phyloP scores from a whole-genome alignment of 2,888 invertebrate species.

The Drosophila kambysellisi region DNA sequence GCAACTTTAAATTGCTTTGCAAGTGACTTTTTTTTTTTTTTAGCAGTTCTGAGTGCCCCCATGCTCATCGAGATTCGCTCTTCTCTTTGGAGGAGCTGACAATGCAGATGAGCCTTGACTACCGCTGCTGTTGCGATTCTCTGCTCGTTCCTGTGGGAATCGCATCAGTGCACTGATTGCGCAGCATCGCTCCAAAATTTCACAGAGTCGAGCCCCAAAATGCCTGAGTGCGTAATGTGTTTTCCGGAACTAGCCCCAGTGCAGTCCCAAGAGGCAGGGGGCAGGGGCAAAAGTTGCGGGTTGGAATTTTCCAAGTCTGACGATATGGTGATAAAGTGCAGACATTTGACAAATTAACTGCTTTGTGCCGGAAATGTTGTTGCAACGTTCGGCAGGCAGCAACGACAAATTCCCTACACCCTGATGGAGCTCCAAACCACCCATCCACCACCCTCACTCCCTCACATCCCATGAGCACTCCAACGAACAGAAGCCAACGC shows the following conservation, averaged over 20 bases:
- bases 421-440: neutral
- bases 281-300: neutral
- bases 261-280: conserved; percentile 7
- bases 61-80: neutral
- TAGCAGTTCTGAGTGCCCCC: conserved; percentile 42
- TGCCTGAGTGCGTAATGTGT: conserved; percentile 80
- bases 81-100: conserved; percentile 38
- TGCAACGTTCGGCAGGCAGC: conserved; percentile 61
- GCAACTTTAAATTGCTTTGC: conserved; percentile 79
- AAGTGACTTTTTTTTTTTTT: conserved; percentile 62
- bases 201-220: conserved; percentile 70
- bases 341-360: conserved; percentile 82
- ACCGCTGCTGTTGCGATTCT: conserved; percentile 17
- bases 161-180: conserved; percentile 78
- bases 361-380: conserved; percentile 77
- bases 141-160: conserved; percentile 68
- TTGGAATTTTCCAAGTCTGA: conserved; percentile 38
- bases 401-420: conserved; percentile 12
- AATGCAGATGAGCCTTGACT: conserved; percentile 70
- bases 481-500: conserved; percentile 32
- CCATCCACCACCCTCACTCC: neutral
- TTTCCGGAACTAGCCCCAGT: conserved; percentile 53
- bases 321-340: conserved; percentile 81
- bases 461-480: neutral
- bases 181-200: conserved; percentile 79